A percentile compares a stretch with the other conserved stretches of the same genome.
These are phyloP conservation scores for Rhagophthalmus giganteus DNA, from an alignment of 2,888 invertebrate genomes.

Conservation along the genomic window DNA sequence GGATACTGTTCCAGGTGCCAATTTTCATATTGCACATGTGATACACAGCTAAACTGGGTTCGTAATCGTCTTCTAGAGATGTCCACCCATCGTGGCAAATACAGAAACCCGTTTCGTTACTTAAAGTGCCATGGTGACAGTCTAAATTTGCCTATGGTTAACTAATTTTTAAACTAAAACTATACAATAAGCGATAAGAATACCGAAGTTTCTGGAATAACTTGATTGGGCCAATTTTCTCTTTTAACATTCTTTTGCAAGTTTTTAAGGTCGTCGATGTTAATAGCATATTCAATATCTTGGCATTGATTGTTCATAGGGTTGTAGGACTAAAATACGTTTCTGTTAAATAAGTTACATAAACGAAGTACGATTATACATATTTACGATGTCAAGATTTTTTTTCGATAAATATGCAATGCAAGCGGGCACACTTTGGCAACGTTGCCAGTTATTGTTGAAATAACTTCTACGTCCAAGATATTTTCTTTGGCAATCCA, in stretches of 20 bases:
- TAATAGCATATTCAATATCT: conserved; percentile 49
- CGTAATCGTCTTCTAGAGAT: conserved; percentile 47
- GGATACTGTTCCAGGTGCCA: too few species aligned
- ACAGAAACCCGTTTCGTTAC: conserved; percentile 50
- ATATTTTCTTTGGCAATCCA: conserved; percentile 61
- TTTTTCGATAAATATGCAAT: conserved; percentile 43
- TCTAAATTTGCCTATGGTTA: conserved; percentile 39
- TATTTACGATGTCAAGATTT: conserved; percentile 48
- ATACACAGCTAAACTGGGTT: conserved; percentile 49
- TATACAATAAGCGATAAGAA: neutral
- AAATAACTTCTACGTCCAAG: conserved; percentile 59
- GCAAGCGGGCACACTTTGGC: conserved; percentile 52
- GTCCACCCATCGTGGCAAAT: conserved; percentile 53
- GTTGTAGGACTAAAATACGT: conserved; percentile 49
- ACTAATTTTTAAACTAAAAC: neutral
- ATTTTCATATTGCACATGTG: conserved; percentile 56
- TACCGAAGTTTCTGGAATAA: conserved; percentile 4
- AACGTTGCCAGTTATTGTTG: conserved; percentile 49
- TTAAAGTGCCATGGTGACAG: conserved; percentile 52
- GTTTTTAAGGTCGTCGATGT: conserved; percentile 42
- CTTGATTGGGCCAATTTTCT: conserved; percentile 15
- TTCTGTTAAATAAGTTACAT: neutral
- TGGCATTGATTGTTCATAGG: conserved; percentile 52
- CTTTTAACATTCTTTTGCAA: conserved; percentile 37
- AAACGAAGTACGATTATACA: neutral